phyloP scores from a whole-genome alignment of 2,888 invertebrate species.

The Anticlea derivata region DNA sequence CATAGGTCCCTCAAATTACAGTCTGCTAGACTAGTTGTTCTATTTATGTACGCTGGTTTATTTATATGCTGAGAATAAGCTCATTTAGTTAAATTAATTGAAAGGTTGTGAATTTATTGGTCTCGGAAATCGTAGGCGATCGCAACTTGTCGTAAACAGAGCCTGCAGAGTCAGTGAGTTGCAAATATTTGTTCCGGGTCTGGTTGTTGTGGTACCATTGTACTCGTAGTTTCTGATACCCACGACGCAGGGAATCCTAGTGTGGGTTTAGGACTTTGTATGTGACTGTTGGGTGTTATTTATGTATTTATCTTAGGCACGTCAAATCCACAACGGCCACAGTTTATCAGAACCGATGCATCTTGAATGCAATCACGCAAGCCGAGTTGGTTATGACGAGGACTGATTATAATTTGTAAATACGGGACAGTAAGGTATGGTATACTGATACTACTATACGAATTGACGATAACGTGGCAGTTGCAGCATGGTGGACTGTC shows the following conservation, averaged over 20 bases:
- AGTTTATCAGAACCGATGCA: conserved; percentile 24
- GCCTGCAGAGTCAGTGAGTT: too few relatives aligned
- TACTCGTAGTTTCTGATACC: too few relatives aligned
- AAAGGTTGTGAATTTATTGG: neutral
- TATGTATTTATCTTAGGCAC: too few relatives aligned
- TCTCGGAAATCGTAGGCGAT: conserved; percentile 5
- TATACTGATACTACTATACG: too few relatives aligned
- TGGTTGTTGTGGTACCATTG: too few relatives aligned
- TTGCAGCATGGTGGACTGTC: too few relatives aligned
- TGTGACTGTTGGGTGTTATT: too few relatives aligned
- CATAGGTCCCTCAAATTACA: neutral
- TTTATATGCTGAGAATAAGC: conserved; percentile 1
- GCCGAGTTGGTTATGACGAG: conserved; percentile 6
- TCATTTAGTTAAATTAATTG: conserved; percentile 1
- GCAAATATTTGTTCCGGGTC: too few relatives aligned
- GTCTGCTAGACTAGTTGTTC: neutral
- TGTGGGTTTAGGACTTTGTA: too few relatives aligned
- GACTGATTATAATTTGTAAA: conserved; percentile 30
- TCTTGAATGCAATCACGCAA: conserved; percentile 34
- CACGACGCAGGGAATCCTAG: too few relatives aligned
- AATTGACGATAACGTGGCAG: too few relatives aligned
- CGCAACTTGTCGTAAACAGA: neutral
- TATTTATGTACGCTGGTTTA: neutral
- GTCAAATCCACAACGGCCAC: conserved; percentile 2
- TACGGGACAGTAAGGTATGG: too few relatives aligned